Evolutionary conservation across 1,140 invertebrate species (phyloP), one percentile per base, ranked within the genome.

Genomic region (Sipha flava): DNA sequence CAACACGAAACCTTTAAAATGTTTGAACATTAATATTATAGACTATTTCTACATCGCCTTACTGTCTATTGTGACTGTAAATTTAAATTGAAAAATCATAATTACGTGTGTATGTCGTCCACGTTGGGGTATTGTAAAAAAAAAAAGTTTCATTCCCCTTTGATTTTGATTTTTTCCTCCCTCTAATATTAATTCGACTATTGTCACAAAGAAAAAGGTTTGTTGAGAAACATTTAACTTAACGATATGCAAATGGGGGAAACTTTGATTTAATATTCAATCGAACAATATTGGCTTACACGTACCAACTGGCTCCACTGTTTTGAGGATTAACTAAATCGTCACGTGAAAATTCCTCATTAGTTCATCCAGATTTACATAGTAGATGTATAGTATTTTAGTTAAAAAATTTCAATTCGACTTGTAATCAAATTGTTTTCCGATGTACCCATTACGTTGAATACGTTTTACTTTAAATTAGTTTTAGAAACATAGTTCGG

Each of bases 101-200:
- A 45, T 43, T 16, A 43, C 37, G 4, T 10, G 34, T 64, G 26
- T 40, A 40, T 10, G 37, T 40, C 47, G 12, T 18, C 47, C 12
- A 16, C n/a, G 34, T 14, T 16, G 2, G 18, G 34, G 18, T 7
- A 0, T 10, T 14, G 31, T 0, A 34, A 12, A 34, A 34, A 57
- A 29, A 31, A 34, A 34, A 43, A 43, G 3, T 43, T 10, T 43
- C 40, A 1, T 1, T 43, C 40, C 47, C n/a, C 5, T 49, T n/a
- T n/a, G 47, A 49, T n/a, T 49, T 49, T 21, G 4, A 40, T 40
- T 68, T 3, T 26, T 68, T 23, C 6, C 64, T 43, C 64, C 37
- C 23, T 70, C 47, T 70, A n/a, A 29, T 47, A 70, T 70, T 70
- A 70, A 70, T 70, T 70, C 26, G 23, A 70, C 43, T 29, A 26